Conservation (phyloP, 1,140 invertebrate genomes). For the Anoplophora glabripennis region DNA sequence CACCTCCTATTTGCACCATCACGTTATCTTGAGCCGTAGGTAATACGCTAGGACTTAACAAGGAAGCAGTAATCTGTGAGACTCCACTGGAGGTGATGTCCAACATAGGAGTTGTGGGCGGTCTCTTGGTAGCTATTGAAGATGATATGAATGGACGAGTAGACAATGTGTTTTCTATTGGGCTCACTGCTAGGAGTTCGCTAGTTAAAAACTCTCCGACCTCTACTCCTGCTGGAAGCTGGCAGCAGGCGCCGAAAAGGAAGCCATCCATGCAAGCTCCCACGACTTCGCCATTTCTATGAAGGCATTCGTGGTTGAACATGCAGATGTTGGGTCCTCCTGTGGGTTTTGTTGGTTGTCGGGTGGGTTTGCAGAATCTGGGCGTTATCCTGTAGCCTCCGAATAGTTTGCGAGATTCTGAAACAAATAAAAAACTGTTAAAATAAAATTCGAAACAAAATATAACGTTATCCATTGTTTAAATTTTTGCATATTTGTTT, state of each 20-base stretch:
- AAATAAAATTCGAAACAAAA: no score
- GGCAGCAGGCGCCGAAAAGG: conserved; percentile 86
- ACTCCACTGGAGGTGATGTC: conserved; percentile 47
- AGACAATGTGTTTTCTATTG: conserved; percentile 29
- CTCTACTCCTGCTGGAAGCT: conserved; percentile 55
- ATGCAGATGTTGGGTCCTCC: conserved; percentile 80
- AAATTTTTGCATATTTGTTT: no score
- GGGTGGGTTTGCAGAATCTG: conserved; percentile 64
- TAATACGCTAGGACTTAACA: conserved; percentile 46
- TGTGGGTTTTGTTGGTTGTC: conserved; percentile 48
- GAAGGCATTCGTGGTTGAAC: conserved; percentile 89
- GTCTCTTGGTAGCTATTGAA: conserved; percentile 6
- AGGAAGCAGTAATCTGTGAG: conserved; percentile 53
- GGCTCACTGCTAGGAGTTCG: conserved; percentile 40
- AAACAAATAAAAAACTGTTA: conserved; percentile 39
- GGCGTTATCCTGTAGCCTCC: conserved; percentile 82
- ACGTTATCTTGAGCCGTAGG: conserved; percentile 42
- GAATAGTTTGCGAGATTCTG: conserved; percentile 74
- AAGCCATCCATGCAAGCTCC: conserved; percentile 90
- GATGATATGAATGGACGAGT: neutral
- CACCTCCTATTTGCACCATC: conserved; percentile 41
- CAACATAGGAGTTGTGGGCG: conserved; percentile 23
- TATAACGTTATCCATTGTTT: no score
- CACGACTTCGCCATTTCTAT: conserved; percentile 76
- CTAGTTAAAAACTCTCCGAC: conserved; percentile 43